Evolutionary conservation across 2,797 vertebrate species (phyloP).

Genomic region (Tolypeutes matacus): DNA sequence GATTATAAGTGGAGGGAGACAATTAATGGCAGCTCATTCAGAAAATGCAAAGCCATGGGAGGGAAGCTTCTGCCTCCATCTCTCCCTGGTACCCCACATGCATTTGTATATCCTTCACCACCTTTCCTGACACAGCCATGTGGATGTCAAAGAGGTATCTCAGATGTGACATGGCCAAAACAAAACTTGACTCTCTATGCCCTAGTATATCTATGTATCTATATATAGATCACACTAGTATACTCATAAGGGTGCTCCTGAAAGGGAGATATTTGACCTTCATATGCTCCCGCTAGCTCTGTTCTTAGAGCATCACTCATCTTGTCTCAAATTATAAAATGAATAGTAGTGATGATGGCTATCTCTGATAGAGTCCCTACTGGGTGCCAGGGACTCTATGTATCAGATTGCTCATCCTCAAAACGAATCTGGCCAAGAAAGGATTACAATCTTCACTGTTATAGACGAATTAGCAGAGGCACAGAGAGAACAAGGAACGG

Average conservation of each 20-base stretch:
- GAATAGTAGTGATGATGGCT: background rate
- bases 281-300: background rate
- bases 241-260: too few species aligned
- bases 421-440: too few species aligned
- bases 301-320: background rate
- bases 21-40: background rate
- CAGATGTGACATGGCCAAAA: background rate
- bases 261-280: background rate
- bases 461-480: background rate
- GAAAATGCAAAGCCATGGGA: background rate
- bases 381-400: background rate
- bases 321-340: background rate
- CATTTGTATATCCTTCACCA: fast-evolving
- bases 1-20: background rate
- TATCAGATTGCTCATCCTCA: background rate
- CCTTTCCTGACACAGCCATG: background rate
- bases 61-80: fast-evolving
- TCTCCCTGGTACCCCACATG: background rate
- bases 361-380: background rate
- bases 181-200: background rate
- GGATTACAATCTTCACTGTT: fast-evolving
- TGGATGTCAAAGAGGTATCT: background rate
- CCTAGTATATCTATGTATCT: too few species aligned
- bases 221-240: background rate
- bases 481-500: background rate